Base-by-base conservation (phyloP, 1,140 invertebrate genomes). In the Calephelis virginiensis region DNA sequence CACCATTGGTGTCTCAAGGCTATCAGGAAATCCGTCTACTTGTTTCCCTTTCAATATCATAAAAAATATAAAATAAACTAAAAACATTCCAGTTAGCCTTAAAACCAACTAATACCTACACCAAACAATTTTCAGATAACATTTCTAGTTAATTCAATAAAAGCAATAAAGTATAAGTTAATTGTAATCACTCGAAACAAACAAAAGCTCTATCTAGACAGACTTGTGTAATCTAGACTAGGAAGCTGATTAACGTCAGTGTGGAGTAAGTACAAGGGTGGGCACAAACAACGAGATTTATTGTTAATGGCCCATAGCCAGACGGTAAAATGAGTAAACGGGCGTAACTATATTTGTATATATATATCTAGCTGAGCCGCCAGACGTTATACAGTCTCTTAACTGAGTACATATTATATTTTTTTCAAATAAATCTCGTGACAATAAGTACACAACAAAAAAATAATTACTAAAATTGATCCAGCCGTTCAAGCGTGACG, bases 241-340 rank as follows among this genome's bases (percentile, higher is more conserved):
- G 77, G 77, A 85, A 85, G 78, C 82, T 89, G 82, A 89, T 89
- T 87, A 89, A 83, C 80, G 83, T 86, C 81, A 70, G 78, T 75
- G 76, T 76, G 75, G 80, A 82, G 73, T 72, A 77, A 78, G 75
- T 74, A 71, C 64, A 63, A 60, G 75, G 81, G 78, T 75, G 80
- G 70, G 74, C 70, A 77, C 77, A 87, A 86, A 86, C 82, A 83
- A 71, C 73, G 71, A 69, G 84, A 87, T 89, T 89, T 89, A 86
- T 86, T 78, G 82, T 83, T 83, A 86, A 86, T 85, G 78, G 81
- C 77, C 79, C 78, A 74, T 71, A 78, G 74, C 73, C 75, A 80
- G 81, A 86, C 81, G 78, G 72, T 82, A 78, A 82, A 80, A 84
- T 82, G 80, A 77, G 76, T 73, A 80, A 82, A 76, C 69, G 53